Evolutionary conservation across 2,888 invertebrate genomes (phyloP).

Genomic region (Torymus auratus): DNA sequence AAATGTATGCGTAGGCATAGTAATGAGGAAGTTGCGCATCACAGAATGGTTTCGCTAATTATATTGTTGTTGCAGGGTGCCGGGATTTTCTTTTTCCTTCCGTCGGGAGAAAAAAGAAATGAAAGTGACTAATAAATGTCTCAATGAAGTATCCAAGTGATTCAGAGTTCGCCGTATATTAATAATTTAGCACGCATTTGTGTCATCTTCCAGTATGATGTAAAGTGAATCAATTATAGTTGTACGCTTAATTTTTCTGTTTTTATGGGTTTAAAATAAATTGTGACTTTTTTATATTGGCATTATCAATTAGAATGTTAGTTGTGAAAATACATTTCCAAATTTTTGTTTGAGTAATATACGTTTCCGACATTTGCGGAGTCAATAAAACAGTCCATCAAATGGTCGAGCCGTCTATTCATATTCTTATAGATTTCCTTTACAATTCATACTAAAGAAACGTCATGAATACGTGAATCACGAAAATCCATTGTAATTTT

Average conservation of each 20-base stretch:
- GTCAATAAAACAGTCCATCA: no score
- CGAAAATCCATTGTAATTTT: no score
- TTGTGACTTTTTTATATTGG: neutral
- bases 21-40: constrained; percentile 36
- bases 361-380: no score
- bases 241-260: no score
- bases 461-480: no score
- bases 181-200: neutral
- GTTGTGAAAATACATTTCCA: no score
- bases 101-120: constrained; percentile 2
- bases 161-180: neutral
- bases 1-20: neutral
- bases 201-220: neutral
- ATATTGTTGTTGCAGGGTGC: constrained; percentile 16
- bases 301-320: no score
- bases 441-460: no score
- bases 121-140: constrained; percentile 29
- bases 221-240: constrained; percentile 1
- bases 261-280: neutral
- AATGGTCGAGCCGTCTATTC: no score
- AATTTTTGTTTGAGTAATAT: no score
- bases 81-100: neutral
- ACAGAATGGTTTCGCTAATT: constrained; percentile 16
- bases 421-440: no score
- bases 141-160: constrained; percentile 15